Base-by-base conservation (phyloP, 2,797 vertebrate species). In the Gymnoscopelus microlampas region DNA sequence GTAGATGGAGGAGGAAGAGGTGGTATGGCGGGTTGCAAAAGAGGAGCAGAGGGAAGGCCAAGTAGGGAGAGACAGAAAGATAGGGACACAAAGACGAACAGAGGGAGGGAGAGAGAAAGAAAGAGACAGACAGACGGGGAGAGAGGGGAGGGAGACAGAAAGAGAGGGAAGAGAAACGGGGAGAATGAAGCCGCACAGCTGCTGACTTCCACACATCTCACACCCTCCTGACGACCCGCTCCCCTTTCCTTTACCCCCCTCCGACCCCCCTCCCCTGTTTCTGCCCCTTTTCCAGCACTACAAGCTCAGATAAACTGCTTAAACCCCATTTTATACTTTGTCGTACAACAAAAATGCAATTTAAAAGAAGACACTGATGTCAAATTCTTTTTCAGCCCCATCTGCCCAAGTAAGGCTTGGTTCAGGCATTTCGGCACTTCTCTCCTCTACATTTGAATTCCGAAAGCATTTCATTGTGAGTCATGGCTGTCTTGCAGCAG, bases 391-490 rank as follows among this genome's bases (percentile, higher is more conserved):
- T 10, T 59, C 56, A 32, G 29, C 8, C 5, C 4, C 14, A 29
- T 32, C 62, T 60, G 8, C 24, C 64, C 2, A 7, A 3, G n/a
- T 60, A 5, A 39, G 35, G 35, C 59, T 67, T 53, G 15, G 12
- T 13, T 19, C 14, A 39, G 26, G 54, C n/a, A 47, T 64, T 63
- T 50, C 19, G 19, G 19, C 54, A 26, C 50, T 56, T 1, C 2
- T 61, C 12, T 63, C 59, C n/a, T 5, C 35, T 26, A 60, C 58
- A 64, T 49, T 23, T 51, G 47, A n/a, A 66, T 70, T 69, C 50
- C 68, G 29, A 57, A 13, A 71, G 51, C 48, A 29, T 71, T 59
- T 72, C 58, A 13, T 53, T 35, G 49, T n/a, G 51, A 66, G 54
- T 48, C n/a, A 0, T 0, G 0, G 39, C 5, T 57, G 14, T 53